These are phyloP conservation scores for Drosophila pandora DNA, from an alignment of 1,140 invertebrate species.

Conservation along the genomic window DNA sequence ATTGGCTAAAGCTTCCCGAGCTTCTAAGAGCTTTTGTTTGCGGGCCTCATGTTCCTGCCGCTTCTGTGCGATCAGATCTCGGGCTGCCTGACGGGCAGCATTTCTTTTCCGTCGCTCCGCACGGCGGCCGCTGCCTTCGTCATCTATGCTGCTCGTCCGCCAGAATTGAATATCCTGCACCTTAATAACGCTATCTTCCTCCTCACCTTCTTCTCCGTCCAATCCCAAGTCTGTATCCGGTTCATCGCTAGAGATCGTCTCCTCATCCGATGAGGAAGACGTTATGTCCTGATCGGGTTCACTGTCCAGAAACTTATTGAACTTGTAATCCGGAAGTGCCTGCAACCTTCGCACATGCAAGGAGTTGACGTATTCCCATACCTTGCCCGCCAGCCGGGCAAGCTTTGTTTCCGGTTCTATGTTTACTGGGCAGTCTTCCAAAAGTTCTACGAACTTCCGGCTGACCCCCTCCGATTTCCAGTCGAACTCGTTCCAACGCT, in stretches of 20 bases:
- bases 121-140: not conserved
- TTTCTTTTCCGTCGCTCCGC: conserved; percentile 28
- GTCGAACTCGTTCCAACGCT: conserved; percentile 40
- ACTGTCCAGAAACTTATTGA: conserved; percentile 25
- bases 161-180: conserved; percentile 1
- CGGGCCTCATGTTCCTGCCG: not conserved
- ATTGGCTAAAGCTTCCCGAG: not conserved
- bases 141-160: not conserved
- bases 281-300: conserved; percentile 25
- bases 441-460: conserved; percentile 57
- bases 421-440: conserved; percentile 33
- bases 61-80: conserved; percentile 4
- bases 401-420: conserved; percentile 25
- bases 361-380: conserved; percentile 30
- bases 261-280: conserved; percentile 35
- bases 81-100: conserved; percentile 21
- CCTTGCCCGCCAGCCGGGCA: conserved; percentile 16
- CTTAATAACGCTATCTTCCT: not conserved
- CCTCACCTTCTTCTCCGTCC: conserved; percentile 23
- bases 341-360: conserved; percentile 54
- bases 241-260: conserved; percentile 43
- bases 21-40: not conserved
- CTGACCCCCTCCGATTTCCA: conserved; percentile 59
- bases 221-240: conserved; percentile 9
- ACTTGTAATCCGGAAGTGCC: conserved; percentile 25